Base-by-base conservation (phyloP, 2,797 vertebrate species). In the Catamblyrhynchus diadema region DNA sequence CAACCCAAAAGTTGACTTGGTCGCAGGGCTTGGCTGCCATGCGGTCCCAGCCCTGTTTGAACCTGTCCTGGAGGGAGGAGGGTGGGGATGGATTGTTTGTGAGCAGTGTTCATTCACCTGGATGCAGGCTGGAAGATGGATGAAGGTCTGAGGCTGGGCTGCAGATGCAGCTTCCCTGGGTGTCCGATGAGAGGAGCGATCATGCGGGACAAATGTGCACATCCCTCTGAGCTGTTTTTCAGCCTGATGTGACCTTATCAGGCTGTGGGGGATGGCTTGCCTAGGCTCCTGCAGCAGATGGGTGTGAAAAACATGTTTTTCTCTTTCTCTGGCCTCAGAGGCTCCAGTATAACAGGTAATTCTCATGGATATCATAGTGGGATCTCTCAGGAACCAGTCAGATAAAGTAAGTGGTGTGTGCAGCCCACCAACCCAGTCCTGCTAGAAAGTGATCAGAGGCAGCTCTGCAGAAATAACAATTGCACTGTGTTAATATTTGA, bases 61-160 rank as follows among this genome's bases (percentile, higher is more conserved):
- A 90, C 95, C 82, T 90, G 96, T 91, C 80, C 62, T 17, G 62
- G 72, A 87, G 75, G 73, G 44, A 82, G 81, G 79, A 92, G 94
- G 87, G 70, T 33, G 80, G 93, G 54, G 91, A 61, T 88, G 80
- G 32, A 14, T 78, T 72, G 50, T 92, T 91, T 72, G 13, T 71
- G 70, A 88, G 91, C 57, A 2, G 16, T 69, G 85, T 70, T 93
- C 87, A 41, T 90, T 91, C 93, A 87, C 23, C 75, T 69, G 66
- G 73, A 79, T 0, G 2, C 53, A 42, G 81, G 66, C 60, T 78
- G 88, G 81, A 42, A 37, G 66, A 28, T 72, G 73, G 80, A 72
- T 53, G 88, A 16, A 22, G 66, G 12, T 10, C 1, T 66, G 81
- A 21, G 21, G 66, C 81, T 35, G 81, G 51, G 66, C 75, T 86